phyloP scores from a whole-genome alignment of 1,140 invertebrate species.

The Listronotus oregonensis region DNA sequence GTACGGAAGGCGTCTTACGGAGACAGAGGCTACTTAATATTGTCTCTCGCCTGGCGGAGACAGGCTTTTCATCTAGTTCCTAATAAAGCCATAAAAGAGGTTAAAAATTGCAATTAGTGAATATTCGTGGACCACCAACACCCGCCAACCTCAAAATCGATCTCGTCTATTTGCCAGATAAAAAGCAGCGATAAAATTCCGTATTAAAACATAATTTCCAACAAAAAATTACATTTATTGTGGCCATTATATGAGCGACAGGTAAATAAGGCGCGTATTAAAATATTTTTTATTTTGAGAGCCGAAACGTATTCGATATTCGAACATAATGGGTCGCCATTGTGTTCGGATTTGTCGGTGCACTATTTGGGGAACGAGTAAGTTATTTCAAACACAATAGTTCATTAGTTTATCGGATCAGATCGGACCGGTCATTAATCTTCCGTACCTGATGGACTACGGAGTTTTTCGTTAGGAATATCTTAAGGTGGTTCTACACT shows the following conservation, averaged over 20 bases:
- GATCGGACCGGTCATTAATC: conserved; percentile 53
- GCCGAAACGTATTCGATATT: conserved; percentile 29
- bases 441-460: conserved; percentile 31
- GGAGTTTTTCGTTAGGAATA: conserved; percentile 12
- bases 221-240: conserved; percentile 18
- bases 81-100: no score
- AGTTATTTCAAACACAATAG: conserved; percentile 55
- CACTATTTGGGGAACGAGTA: conserved; percentile 39
- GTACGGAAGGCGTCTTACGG: no score
- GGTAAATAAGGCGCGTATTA: conserved; percentile 27
- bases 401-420: conserved; percentile 56
- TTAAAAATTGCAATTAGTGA: no score
- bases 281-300: conserved; percentile 22
- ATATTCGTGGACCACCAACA: no score
- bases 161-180: no score
- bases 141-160: no score
- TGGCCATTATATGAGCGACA: conserved; percentile 13
- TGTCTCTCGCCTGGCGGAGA: no score
- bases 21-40: no score
- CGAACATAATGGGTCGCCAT: conserved; percentile 42
- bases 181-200: no score
- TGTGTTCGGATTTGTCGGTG: conserved; percentile 45
- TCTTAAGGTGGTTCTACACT: conserved; percentile 10
- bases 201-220: neutral
- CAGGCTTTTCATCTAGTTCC: no score